phyloP scores from a whole-genome alignment of 2,888 invertebrate species.

The Tenodera sinensis region DNA sequence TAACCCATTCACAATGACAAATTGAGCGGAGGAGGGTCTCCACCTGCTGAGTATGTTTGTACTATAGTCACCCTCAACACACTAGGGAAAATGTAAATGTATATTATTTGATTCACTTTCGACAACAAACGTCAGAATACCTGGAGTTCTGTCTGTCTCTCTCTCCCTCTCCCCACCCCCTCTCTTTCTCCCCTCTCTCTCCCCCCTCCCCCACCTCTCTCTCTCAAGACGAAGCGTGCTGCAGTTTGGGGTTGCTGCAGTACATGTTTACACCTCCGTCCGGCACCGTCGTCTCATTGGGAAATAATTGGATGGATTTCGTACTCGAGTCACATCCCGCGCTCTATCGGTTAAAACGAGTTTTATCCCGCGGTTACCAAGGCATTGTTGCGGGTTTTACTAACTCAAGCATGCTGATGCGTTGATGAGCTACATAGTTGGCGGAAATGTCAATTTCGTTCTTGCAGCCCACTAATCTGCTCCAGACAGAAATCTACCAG shows the following conservation, averaged over 20 bases:
- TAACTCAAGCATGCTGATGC: neutral
- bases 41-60: no score
- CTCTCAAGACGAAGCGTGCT: neutral
- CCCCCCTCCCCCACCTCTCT: no score
- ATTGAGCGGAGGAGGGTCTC: no score
- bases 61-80: no score
- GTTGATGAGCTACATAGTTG: neutral
- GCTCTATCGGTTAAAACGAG: neutral
- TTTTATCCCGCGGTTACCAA: neutral
- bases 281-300: slow-evolving; percentile 23
- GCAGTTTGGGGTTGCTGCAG: neutral
- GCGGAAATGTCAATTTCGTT: neutral
- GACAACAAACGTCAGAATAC: no score
- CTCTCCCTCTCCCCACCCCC: no score
- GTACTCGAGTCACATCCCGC: slow-evolving; percentile 27
- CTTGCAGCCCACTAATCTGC: neutral
- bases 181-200: no score
- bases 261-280: neutral
- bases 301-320: slow-evolving; percentile 31
- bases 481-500: neutral
- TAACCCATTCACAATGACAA: no score
- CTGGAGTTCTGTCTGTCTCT: no score
- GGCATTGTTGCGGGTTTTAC: neutral
- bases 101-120: no score
- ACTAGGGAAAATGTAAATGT: no score